These are phyloP conservation scores for Notocelia uddmanniana DNA, from an alignment of 2,888 invertebrate genomes.

Conservation along the genomic window DNA sequence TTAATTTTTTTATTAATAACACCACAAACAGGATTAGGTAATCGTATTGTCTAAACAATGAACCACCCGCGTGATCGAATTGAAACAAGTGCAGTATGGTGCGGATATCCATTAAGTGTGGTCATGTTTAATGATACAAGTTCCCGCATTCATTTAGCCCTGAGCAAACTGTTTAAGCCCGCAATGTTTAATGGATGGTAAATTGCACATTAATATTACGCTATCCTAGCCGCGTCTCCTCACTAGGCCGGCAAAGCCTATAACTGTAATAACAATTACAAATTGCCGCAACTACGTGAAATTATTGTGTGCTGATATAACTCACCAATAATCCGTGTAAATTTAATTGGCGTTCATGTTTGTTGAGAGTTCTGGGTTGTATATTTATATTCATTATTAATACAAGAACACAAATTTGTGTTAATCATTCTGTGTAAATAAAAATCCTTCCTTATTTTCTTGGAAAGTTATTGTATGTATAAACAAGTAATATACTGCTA, in stretches of 20 bases:
- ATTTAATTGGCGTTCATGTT: slow-evolving; percentile 26
- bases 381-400: background rate
- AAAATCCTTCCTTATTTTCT: too few species aligned
- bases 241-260: slow-evolving; percentile 50
- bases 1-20: slow-evolving; percentile 14
- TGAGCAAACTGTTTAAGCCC: slow-evolving; percentile 70
- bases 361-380: slow-evolving; percentile 8
- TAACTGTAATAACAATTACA: slow-evolving; percentile 55
- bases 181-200: slow-evolving; percentile 72
- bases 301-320: slow-evolving; percentile 37
- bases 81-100: slow-evolving; percentile 43
- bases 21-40: slow-evolving; percentile 29
- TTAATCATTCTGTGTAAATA: background rate
- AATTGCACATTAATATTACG: slow-evolving; percentile 75
- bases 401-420: background rate
- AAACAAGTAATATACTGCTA: background rate
- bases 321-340: slow-evolving; percentile 35
- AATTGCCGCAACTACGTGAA: slow-evolving; percentile 35
- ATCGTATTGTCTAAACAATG: slow-evolving; percentile 27
- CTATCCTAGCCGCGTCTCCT: slow-evolving; percentile 62
- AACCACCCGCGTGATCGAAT: slow-evolving; percentile 30
- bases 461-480: too few species aligned
- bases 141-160: slow-evolving; percentile 75
- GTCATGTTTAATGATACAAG: slow-evolving; percentile 73
- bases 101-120: slow-evolving; percentile 71